Percentiles rank a stretch among this genome's conserved stretches.
Evolutionary conservation across 2,797 vertebrate species (phyloP).

Genomic region (Diplodus sargus): DNA sequence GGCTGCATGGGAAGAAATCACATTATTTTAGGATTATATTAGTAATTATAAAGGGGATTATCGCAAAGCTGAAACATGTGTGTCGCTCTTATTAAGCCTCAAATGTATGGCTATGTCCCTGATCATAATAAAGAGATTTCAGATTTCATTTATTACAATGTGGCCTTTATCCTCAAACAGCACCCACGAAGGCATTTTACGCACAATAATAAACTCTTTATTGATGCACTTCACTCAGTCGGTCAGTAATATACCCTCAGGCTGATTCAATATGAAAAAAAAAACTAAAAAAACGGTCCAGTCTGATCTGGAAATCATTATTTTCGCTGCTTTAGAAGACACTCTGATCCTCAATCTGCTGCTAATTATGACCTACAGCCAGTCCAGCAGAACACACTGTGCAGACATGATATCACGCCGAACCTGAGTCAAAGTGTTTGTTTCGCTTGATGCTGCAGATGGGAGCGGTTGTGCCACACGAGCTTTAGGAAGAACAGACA

Average conservation of each 20-base stretch:
- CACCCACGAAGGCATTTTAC: neutral
- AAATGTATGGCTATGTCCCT: neutral
- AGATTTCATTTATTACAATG: neutral
- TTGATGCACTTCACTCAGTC: neutral
- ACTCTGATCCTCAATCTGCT: neutral
- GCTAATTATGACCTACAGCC: neutral
- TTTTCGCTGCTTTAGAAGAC: neutral
- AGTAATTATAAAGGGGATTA: neutral
- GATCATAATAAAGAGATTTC: neutral
- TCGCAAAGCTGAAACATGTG: neutral
- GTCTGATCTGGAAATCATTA: neutral
- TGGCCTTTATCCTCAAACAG: neutral
- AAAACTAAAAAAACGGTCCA: neutral
- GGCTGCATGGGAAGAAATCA: constrained; percentile 9
- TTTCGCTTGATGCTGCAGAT: constrained; percentile 5
- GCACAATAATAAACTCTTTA: neutral
- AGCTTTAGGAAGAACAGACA: constrained; percentile 50
- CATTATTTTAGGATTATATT: neutral
- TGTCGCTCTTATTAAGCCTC: neutral
- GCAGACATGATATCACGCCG: neutral
- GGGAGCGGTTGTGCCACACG: constrained; percentile 2
- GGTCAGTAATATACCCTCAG: neutral
- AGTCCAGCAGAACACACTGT: neutral
- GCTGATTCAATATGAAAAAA: neutral
- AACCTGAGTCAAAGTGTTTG: constrained; percentile 18